Percentiles rank a stretch among this genome's conserved stretches.
phyloP scores from a whole-genome alignment of 2,888 invertebrate genomes.

The Amiota minor region DNA sequence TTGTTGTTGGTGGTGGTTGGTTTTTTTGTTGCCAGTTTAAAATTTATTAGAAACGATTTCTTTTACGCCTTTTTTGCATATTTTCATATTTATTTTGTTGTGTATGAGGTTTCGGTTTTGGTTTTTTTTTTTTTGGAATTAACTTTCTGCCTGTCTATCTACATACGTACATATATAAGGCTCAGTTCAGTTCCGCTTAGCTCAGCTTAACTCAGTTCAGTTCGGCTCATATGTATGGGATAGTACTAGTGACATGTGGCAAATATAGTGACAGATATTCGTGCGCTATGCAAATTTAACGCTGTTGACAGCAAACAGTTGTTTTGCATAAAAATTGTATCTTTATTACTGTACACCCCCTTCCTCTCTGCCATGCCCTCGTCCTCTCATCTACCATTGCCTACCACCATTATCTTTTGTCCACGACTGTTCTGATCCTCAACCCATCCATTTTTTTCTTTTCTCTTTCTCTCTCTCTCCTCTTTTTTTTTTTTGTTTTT shows the following conservation, averaged over 20 bases:
- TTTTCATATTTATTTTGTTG: no score
- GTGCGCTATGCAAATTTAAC: slow-evolving; percentile 37
- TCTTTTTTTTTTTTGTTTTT: neutral
- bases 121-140: slow-evolving; percentile 15
- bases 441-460: neutral
- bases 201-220: no score
- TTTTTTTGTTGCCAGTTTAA: no score
- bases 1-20: no score
- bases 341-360: slow-evolving; percentile 8
- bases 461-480: neutral
- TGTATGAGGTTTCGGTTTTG: neutral
- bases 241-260: no score
- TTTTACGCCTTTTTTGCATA: no score
- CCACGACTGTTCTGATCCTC: neutral
- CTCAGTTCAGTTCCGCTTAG: no score
- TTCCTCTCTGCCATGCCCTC: no score
- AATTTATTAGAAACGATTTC: no score
- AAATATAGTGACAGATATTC: neutral
- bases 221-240: no score
- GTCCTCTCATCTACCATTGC: neutral
- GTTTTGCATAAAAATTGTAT: slow-evolving; percentile 62
- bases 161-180: neutral
- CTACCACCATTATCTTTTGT: neutral
- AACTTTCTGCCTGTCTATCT: neutral
- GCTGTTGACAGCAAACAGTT: slow-evolving; percentile 65